Conservation (phyloP, 1,140 invertebrate genomes). For the Drosophila trapezifrons region DNA sequence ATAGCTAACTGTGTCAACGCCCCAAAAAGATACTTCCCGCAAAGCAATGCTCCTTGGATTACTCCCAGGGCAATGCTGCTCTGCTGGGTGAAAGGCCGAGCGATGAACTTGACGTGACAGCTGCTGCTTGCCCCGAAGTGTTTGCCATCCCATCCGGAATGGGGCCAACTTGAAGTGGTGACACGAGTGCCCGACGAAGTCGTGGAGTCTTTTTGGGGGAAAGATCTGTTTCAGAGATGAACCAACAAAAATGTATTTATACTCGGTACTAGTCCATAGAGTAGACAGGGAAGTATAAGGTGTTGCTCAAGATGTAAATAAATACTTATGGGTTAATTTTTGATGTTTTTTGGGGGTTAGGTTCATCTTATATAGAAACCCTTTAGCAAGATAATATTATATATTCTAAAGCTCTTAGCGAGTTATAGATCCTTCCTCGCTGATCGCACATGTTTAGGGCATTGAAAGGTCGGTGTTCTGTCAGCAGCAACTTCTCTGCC, state of each 20-base stretch:
- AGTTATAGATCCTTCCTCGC: too few species aligned
- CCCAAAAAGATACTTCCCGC: constrained; percentile 32
- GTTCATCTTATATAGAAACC: too few species aligned
- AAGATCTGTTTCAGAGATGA: neutral
- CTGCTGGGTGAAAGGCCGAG: constrained; percentile 64
- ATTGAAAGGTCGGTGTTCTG: constrained; percentile 3
- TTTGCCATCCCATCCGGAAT: constrained; percentile 31
- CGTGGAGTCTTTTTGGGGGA: neutral
- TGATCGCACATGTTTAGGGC: neutral
- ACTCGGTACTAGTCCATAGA: neutral
- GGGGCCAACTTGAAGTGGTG: constrained; percentile 35
- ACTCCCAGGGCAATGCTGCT: neutral
- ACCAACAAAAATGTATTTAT: constrained; percentile 1
- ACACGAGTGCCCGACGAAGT: constrained; percentile 10
- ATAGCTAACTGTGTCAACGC: constrained; percentile 36
- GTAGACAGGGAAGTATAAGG: neutral
- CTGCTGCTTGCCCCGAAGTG: constrained; percentile 29
- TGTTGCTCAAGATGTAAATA: neutral
- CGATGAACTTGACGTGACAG: constrained; percentile 60
- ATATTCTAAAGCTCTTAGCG: too few species aligned
- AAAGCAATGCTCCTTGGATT: constrained; percentile 13
- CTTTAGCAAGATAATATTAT: too few species aligned
- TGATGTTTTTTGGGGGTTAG: too few species aligned
- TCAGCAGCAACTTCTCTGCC: neutral
- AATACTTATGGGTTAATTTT: too few species aligned